Conservation (phyloP, 2,113 vertebrate species). For the Orientallactaga bullata region DNA sequence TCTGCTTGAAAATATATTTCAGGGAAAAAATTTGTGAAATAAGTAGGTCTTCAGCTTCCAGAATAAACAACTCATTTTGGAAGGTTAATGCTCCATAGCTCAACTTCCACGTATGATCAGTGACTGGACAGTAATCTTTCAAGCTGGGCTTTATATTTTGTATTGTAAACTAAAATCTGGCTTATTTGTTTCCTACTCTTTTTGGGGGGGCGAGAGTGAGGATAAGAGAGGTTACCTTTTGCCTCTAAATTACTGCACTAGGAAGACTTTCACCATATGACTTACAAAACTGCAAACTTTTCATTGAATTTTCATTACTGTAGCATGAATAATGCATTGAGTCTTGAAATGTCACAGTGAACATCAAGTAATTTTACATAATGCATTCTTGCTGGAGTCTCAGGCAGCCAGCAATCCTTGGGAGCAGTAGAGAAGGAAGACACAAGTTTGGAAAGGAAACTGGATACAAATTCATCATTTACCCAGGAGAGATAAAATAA, state of each 20-base stretch:
- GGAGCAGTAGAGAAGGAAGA: constrained; percentile 51
- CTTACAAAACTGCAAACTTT: constrained; percentile 67
- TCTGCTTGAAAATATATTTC: constrained; percentile 35
- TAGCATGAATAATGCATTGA: constrained; percentile 73
- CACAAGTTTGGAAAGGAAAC: constrained; percentile 58
- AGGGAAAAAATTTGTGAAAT: background rate
- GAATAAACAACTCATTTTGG: constrained; percentile 39
- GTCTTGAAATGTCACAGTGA: constrained; percentile 68
- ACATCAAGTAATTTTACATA: constrained; percentile 69
- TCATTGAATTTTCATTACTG: constrained; percentile 69
- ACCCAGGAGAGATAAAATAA: constrained; percentile 55
- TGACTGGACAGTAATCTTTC: background rate
- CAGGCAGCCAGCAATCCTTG: constrained; percentile 12
- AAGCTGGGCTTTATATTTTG: constrained; percentile 11
- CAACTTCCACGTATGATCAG: constrained; percentile 6
- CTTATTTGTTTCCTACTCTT: background rate
- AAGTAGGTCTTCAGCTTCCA: constrained; percentile 36
- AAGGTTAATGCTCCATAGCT: constrained; percentile 14
- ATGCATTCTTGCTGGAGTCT: constrained; percentile 59
- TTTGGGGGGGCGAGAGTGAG: no score
- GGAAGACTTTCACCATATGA: constrained; percentile 51
- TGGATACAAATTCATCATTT: constrained; percentile 37
- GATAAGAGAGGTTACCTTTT: background rate
- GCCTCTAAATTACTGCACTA: constrained; percentile 37
- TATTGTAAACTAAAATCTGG: constrained; percentile 29